Conservation (phyloP, 2,113 vertebrate species). For the Asarcornis scutulata region DNA sequence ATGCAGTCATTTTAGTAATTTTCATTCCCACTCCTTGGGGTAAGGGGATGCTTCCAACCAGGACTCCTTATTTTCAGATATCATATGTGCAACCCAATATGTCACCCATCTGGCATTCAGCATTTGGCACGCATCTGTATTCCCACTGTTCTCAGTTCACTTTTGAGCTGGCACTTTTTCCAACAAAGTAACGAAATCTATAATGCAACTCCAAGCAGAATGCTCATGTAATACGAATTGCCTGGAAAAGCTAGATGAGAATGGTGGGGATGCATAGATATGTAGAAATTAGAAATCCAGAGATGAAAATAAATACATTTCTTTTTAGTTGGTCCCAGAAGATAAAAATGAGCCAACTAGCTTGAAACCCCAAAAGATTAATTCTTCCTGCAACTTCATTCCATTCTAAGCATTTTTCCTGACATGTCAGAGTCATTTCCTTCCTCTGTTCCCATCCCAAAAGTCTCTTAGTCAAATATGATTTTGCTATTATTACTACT, state of each 20-base stretch:
- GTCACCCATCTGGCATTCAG: background rate
- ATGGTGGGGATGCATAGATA: background rate
- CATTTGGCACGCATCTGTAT: background rate
- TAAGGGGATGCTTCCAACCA: background rate
- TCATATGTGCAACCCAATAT: background rate
- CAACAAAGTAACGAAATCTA: background rate
- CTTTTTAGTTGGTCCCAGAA: background rate
- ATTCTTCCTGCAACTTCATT: background rate
- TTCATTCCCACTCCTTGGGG: background rate
- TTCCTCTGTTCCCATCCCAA: background rate
- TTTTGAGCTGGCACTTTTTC: background rate
- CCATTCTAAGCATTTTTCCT: background rate
- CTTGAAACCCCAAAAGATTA: background rate
- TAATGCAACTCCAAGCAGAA: background rate
- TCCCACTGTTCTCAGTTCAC: background rate
- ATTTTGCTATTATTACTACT: constrained; percentile 28
- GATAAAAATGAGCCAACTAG: background rate
- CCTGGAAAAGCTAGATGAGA: background rate
- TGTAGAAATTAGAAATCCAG: constrained; percentile 1
- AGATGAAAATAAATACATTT: background rate
- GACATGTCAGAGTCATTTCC: background rate
- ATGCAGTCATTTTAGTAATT: background rate
- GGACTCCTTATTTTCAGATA: background rate
- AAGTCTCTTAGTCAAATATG: background rate
- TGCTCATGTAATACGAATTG: background rate